phyloP scores from a whole-genome alignment of 2,888 invertebrate species.

The Drosophila trichaetosa region DNA sequence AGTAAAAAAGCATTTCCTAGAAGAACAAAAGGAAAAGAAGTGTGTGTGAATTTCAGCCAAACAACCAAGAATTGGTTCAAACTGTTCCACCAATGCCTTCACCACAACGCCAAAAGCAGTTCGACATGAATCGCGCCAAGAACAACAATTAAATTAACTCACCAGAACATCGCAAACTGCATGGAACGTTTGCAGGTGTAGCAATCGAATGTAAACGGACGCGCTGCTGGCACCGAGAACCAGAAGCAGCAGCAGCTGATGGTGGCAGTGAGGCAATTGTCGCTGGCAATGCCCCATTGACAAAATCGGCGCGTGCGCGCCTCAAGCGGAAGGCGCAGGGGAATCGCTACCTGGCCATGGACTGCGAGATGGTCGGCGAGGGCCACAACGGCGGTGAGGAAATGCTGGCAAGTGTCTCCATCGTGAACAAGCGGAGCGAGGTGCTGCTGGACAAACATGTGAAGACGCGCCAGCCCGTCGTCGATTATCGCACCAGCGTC shows the following conservation, averaged over 20 bases:
- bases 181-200: conserved; percentile 63
- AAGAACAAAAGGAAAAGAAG: neutral
- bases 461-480: conserved; percentile 89
- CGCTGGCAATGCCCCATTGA: conserved; percentile 22
- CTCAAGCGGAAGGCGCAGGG: conserved; percentile 65
- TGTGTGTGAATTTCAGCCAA: neutral
- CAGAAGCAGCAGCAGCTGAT: neutral
- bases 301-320: conserved; percentile 73
- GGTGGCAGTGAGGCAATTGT: neutral
- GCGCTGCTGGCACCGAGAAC: conserved; percentile 68
- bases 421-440: conserved; percentile 93
- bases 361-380: conserved; percentile 98
- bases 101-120: conserved; percentile 35
- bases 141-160: conserved; percentile 32
- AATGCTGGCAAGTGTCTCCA: conserved; percentile 94
- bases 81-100: conserved; percentile 33
- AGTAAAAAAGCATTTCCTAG: no score
- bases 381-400: conserved; percentile 90
- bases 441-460: conserved; percentile 95
- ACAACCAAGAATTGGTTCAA: neutral
- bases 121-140: conserved; percentile 38
- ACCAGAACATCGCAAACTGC: conserved; percentile 48
- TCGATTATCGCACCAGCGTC: conserved; percentile 93
- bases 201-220: conserved; percentile 60
- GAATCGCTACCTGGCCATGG: conserved; percentile 92